Evolutionary conservation across 2,888 invertebrate genomes (phyloP).

Genomic region (Tricholauxania praeusta): DNA sequence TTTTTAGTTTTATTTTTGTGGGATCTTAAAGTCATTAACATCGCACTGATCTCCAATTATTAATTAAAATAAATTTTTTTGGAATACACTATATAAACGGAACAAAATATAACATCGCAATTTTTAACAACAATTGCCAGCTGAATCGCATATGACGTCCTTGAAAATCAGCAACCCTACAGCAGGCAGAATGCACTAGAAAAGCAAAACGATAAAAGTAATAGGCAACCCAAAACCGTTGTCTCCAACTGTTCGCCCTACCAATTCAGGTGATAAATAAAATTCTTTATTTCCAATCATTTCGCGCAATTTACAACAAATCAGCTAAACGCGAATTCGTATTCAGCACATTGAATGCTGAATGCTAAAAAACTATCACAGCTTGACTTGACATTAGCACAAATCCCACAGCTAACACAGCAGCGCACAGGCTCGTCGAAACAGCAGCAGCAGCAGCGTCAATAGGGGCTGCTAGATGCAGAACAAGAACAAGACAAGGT

Average conservation of each 20-base stretch:
- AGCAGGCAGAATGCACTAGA: too few species aligned
- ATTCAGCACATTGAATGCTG: background rate
- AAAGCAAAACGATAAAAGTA: too few species aligned
- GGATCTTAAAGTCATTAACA: too few species aligned
- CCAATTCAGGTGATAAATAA: constrained; percentile 65
- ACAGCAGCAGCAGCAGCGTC: background rate
- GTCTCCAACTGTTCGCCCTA: constrained; percentile 64
- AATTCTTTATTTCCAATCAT: constrained; percentile 64
- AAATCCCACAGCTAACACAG: constrained; percentile 54
- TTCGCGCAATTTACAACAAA: constrained; percentile 64
- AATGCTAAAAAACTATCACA: constrained; percentile 51
- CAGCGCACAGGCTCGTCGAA: background rate
- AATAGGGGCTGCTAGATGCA: background rate
- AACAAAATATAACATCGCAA: too few species aligned
- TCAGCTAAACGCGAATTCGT: constrained; percentile 49
- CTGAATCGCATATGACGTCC: too few species aligned
- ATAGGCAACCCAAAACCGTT: constrained; percentile 41
- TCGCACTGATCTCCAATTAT: too few species aligned
- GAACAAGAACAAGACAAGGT: constrained; percentile 33
- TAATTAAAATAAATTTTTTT: too few species aligned
- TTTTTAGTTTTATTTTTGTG: too few species aligned
- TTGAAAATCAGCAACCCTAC: too few species aligned
- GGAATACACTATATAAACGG: too few species aligned
- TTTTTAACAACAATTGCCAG: too few species aligned
- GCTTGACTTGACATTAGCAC: constrained; percentile 66